phyloP scores from a whole-genome alignment of 2,888 invertebrate genomes.

The Rambutsinella grinnellia region DNA sequence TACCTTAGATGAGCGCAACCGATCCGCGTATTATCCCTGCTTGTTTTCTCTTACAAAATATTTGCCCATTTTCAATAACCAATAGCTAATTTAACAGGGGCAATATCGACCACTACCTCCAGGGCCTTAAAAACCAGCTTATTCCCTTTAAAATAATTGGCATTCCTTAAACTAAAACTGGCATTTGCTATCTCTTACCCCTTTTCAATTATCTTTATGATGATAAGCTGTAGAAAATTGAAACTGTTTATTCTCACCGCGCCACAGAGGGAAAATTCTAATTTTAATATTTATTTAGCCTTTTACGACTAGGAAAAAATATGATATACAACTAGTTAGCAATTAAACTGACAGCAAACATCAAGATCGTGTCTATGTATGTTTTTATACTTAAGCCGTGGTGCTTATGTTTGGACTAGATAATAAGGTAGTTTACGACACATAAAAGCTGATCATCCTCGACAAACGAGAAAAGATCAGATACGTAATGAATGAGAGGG shows the following conservation, averaged over 20 bases:
- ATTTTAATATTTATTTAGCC: neutral
- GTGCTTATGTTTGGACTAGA: slow-evolving; percentile 10
- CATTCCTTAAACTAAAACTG: neutral
- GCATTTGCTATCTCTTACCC: neutral
- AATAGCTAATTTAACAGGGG: neutral
- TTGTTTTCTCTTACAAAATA: neutral
- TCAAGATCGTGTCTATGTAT: slow-evolving; percentile 21
- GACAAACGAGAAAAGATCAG: slow-evolving; percentile 33
- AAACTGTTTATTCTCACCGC: neutral
- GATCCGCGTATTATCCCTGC: neutral
- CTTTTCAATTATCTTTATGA: neutral
- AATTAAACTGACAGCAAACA: slow-evolving; percentile 47
- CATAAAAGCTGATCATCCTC: slow-evolving; percentile 37
- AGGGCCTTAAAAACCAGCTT: slow-evolving; percentile 39
- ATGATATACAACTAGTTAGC: slow-evolving; percentile 19
- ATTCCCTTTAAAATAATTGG: slow-evolving; percentile 15
- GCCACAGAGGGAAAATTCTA: neutral
- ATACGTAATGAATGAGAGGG: neutral
- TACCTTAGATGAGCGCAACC: neutral
- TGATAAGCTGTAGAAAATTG: neutral
- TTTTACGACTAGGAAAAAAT: neutral
- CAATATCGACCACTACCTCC: neutral
- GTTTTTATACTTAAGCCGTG: neutral
- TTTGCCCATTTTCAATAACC: too few species aligned
- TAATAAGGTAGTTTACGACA: slow-evolving; percentile 48